phyloP scores from a whole-genome alignment of 2,888 invertebrate genomes.

The Himalopsyche japonica region DNA sequence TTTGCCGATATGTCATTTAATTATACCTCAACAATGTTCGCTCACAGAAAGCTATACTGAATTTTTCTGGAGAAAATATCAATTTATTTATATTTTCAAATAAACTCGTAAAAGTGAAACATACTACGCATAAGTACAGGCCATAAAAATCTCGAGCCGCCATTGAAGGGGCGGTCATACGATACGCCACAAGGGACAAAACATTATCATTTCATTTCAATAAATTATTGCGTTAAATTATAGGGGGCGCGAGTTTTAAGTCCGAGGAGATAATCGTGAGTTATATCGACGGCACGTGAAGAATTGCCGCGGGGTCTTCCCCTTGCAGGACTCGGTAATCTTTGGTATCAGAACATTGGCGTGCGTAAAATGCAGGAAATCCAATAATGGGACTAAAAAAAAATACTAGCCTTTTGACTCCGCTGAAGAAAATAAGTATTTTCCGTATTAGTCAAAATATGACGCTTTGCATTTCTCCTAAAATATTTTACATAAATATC shows the following conservation, averaged over 20 bases:
- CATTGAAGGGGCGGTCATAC: constrained; percentile 10
- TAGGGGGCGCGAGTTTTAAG: constrained; percentile 36
- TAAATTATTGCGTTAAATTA: constrained; percentile 41
- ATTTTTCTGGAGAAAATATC: too few relatives aligned
- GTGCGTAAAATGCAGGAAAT: background rate
- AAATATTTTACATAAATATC: too few relatives aligned
- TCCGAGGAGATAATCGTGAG: constrained; percentile 37
- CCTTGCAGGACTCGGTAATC: background rate
- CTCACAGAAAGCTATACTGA: too few relatives aligned
- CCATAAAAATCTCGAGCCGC: background rate
- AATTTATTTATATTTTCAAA: background rate
- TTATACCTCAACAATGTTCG: too few relatives aligned
- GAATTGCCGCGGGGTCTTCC: background rate
- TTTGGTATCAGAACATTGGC: background rate
- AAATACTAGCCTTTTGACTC: too few relatives aligned
- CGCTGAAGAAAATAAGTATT: too few relatives aligned
- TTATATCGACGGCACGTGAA: constrained; percentile 24
- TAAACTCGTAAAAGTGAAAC: background rate
- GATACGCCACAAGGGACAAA: constrained; percentile 40
- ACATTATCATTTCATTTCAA: constrained; percentile 42
- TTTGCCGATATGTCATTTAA: too few relatives aligned
- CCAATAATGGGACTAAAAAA: too few relatives aligned
- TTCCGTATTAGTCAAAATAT: too few relatives aligned
- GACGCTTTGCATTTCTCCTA: too few relatives aligned
- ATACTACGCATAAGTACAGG: background rate